Evolutionary conservation across 1,140 invertebrate genomes (phyloP), one percentile per base, ranked within the genome.

Genomic region (Teleopsis dalmanni): DNA sequence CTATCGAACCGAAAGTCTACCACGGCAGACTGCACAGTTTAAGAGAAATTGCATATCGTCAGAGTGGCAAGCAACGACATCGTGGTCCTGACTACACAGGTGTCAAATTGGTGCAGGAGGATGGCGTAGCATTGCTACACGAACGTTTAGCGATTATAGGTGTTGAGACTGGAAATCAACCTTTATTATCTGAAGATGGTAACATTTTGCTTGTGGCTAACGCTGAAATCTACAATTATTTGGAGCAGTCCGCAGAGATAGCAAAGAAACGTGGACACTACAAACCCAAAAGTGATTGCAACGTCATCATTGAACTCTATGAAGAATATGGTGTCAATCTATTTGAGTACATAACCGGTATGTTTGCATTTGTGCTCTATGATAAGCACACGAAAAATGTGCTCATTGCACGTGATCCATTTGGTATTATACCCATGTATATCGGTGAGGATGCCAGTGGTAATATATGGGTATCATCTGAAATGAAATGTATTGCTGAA

Each of bases 341-440:
- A 35, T 73, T 83, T 0, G 74, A 73, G 47, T 75, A 76, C 26
- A 71, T 89, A 1, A 86, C 86, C 57, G 91, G 90, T 7, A 90
- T 91, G 18, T 95, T 89, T 73, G 82, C 84, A n/a, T 92, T 95
- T 72, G 84, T 84, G 58, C 67, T 95, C 18, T 71, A 92, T 25
- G 91, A 95, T 61, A 76, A 81, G 2, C 73, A 80, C 40, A 81
- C 80, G 21, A 79, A 77, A 54, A 81, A 79, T 65, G 71, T 93
- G 23, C 77, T 83, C 40, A 60, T 91, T 11, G 88, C 81, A 1
- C 78, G 91, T 52, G 91, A 95, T 78, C 90, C 90, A 0, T 91
- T 84, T 66, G 92, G 91, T 9, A 85, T 95, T 1, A 76, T 89
- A 45, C 90, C 92, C 2, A 59, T 89, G 19, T 73, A 72, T 41